These are phyloP conservation scores for Orthosia incerta DNA, from an alignment of 2,888 invertebrate genomes.

Conservation along the genomic window DNA sequence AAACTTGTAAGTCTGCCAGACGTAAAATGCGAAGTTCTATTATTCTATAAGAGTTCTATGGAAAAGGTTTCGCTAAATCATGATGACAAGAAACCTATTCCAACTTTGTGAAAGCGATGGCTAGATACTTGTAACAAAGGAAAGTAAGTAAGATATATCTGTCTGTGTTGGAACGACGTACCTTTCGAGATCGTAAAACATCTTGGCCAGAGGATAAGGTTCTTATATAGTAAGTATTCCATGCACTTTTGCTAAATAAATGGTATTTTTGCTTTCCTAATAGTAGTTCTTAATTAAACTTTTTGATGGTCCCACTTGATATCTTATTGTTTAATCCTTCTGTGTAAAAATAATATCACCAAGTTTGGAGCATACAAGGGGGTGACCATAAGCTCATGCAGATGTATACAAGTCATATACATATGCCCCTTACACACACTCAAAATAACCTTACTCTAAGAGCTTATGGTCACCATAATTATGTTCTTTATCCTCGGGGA, in stretches of 20 bases:
- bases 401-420: no score
- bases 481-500: background rate
- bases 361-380: background rate
- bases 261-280: background rate
- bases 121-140: constrained; percentile 35
- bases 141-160: constrained; percentile 43
- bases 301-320: no score
- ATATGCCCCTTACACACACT: no score
- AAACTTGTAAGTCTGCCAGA: background rate
- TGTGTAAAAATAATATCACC: background rate
- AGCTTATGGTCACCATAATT: no score
- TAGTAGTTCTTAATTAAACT: no score
- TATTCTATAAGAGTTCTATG: constrained; percentile 1
- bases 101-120: constrained; percentile 43
- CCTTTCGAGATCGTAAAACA: constrained; percentile 6
- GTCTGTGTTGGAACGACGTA: background rate
- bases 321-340: background rate
- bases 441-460: no score
- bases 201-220: background rate
- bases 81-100: constrained; percentile 31
- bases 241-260: no score
- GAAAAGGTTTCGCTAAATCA: constrained; percentile 40
- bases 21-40: background rate
- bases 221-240: no score
- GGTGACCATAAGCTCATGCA: no score